These are phyloP conservation scores for Dendrocincla tyrannina DNA, from an alignment of 2,797 vertebrate species.

Conservation along the genomic window DNA sequence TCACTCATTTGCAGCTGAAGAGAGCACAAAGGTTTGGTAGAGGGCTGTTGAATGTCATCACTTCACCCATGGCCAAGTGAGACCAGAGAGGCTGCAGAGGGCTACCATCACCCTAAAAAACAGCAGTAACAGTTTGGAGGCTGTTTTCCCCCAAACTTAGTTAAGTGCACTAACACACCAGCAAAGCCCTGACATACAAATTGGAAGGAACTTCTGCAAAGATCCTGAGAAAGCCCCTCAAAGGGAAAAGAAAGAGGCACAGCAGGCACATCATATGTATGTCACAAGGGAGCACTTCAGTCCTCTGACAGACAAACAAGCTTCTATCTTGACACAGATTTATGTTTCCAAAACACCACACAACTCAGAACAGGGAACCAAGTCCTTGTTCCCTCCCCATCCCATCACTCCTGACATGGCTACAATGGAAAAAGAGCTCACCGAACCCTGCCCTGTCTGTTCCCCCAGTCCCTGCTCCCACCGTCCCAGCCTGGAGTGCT, in stretches of 20 bases:
- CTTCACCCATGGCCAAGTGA: neutral
- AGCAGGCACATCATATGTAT: neutral
- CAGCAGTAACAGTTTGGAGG: neutral
- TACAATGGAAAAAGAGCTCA: neutral
- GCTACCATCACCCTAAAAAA: neutral
- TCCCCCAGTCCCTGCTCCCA: accelerated
- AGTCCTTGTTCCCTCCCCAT: neutral
- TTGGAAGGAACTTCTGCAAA: neutral
- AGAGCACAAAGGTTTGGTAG: neutral
- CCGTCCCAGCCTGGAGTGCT: accelerated
- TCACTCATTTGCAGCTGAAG: neutral
- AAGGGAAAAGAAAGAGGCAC: accelerated
- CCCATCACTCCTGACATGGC: neutral
- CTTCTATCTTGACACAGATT: neutral
- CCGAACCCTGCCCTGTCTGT: accelerated
- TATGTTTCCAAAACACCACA: neutral
- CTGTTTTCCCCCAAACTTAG: neutral
- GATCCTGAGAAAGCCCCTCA: neutral
- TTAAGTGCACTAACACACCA: neutral
- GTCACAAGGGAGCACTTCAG: neutral
- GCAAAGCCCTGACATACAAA: neutral
- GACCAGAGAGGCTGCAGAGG: neutral
- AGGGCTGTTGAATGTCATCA: neutral
- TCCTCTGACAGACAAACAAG: neutral
- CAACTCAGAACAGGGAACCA: neutral